phyloP scores from a whole-genome alignment of 1,140 invertebrate species.

The Leptopilina clavipes region DNA sequence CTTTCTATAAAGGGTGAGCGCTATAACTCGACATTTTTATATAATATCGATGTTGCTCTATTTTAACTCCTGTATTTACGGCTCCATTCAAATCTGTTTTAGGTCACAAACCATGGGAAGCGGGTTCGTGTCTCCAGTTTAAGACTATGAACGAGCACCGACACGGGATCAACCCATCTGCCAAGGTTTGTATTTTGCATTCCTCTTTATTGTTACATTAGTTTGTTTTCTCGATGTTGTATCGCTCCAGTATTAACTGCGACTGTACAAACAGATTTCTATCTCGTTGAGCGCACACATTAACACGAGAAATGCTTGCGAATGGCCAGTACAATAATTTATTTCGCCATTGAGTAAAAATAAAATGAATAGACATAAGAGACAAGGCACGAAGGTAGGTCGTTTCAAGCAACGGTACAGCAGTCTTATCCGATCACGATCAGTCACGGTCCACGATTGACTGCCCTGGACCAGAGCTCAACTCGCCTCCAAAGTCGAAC shows the following conservation, averaged over 20 bases:
- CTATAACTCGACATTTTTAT: slow-evolving; percentile 36
- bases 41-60: too few species aligned
- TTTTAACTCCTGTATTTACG: too few species aligned
- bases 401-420: slow-evolving; percentile 62
- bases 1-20: slow-evolving; percentile 91
- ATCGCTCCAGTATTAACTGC: not conserved
- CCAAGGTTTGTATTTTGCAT: slow-evolving; percentile 60
- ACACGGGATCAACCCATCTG: slow-evolving; percentile 44
- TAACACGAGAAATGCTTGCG: slow-evolving; percentile 31
- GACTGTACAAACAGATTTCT: not conserved
- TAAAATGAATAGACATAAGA: slow-evolving; percentile 43
- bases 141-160: slow-evolving; percentile 52
- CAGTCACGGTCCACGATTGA: slow-evolving; percentile 53
- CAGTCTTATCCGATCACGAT: slow-evolving; percentile 59
- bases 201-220: not conserved
- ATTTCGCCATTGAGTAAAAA: slow-evolving; percentile 39
- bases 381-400: slow-evolving; percentile 49
- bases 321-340: slow-evolving; percentile 40
- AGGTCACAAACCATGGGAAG: slow-evolving; percentile 78
- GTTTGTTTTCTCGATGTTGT: not conserved
- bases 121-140: slow-evolving; percentile 80
- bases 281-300: slow-evolving; percentile 1
- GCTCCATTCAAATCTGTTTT: slow-evolving; percentile 61
- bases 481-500: slow-evolving; percentile 52
- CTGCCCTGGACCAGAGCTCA: slow-evolving; percentile 48